Evolutionary conservation across 2,888 invertebrate genomes (phyloP).

Genomic region (Ophion costatus): DNA sequence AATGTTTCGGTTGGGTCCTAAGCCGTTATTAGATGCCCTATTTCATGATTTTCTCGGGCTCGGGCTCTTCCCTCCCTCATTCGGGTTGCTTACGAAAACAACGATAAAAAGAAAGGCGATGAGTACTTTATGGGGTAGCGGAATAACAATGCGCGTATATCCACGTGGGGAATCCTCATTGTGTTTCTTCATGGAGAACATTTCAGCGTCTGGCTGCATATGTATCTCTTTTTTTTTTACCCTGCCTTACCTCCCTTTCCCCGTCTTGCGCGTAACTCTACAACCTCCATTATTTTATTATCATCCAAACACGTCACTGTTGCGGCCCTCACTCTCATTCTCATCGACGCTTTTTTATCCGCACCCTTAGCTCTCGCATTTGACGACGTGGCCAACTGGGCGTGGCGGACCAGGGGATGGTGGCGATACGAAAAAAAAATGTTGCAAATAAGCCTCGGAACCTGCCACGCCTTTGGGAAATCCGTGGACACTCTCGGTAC

Average conservation of each 20-base stretch:
- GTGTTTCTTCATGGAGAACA: conserved; percentile 42
- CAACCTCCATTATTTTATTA: conserved; percentile 76
- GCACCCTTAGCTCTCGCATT: conserved; percentile 32
- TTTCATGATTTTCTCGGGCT: conserved; percentile 51
- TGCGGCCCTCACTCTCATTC: conserved; percentile 41
- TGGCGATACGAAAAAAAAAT: conserved; percentile 67
- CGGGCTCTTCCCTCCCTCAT: conserved; percentile 74
- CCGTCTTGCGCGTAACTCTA: neutral
- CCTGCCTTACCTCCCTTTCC: conserved; percentile 29
- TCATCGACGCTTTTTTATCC: conserved; percentile 50
- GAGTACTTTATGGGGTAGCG: conserved; percentile 82
- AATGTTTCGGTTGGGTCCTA: conserved; percentile 79
- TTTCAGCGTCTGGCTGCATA: conserved; percentile 22
- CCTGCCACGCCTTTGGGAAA: conserved; percentile 70
- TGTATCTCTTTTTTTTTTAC: conserved; percentile 60
- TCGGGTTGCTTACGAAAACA: conserved; percentile 79
- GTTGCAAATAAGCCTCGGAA: conserved; percentile 72
- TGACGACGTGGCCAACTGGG: conserved; percentile 72
- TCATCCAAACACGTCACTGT: conserved; percentile 81
- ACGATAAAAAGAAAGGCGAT: conserved; percentile 81
- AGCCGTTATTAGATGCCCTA: conserved; percentile 75
- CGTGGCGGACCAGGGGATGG: conserved; percentile 72
- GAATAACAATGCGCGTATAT: conserved; percentile 75
- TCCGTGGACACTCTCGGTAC: conserved; percentile 24
- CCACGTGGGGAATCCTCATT: conserved; percentile 42